Percentiles rank a stretch among this genome's conserved stretches.
phyloP scores from a whole-genome alignment of 2,797 vertebrate species.

The Trachurus trachurus region DNA sequence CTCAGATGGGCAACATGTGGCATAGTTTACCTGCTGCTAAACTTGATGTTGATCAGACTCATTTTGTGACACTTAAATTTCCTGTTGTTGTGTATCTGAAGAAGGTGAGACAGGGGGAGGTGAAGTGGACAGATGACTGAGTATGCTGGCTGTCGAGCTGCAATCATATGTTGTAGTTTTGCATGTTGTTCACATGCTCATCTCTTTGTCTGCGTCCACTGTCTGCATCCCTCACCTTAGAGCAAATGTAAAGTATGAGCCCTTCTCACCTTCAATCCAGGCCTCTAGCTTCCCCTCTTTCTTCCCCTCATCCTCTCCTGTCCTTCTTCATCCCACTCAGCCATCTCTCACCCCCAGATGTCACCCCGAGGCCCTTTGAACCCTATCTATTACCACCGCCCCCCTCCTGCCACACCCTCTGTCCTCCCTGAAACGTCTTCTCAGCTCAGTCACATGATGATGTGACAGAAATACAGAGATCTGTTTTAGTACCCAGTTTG shows the following conservation, averaged over 20 bases:
- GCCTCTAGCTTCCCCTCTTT: slow-evolving; percentile 5
- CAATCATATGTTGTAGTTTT: too few relatives aligned
- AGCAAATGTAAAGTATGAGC: background rate
- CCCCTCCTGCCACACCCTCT: background rate
- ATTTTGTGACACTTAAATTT: background rate
- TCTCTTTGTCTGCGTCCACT: too few relatives aligned
- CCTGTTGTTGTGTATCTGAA: background rate
- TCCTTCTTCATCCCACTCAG: slow-evolving; percentile 38
- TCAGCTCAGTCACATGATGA: too few relatives aligned
- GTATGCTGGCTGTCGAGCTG: too few relatives aligned
- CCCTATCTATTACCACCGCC: background rate
- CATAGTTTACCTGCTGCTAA: too few relatives aligned
- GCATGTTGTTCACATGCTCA: too few relatives aligned
- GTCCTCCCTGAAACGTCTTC: too few relatives aligned
- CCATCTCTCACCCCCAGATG: slow-evolving; percentile 31
- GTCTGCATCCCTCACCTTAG: background rate
- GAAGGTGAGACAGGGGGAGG: background rate
- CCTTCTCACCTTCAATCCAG: background rate
- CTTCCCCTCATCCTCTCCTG: slow-evolving; percentile 12
- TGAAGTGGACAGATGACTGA: background rate
- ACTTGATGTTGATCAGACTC: too few relatives aligned
- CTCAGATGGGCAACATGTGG: too few relatives aligned
- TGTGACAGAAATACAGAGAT: too few relatives aligned
- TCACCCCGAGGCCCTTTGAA: slow-evolving; percentile 23
- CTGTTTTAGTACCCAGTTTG: too few relatives aligned